Evolutionary conservation across 2,113 vertebrate species (phyloP), one percentile per base, ranked within the genome.

Genomic region (Ibidorhyncha struthersii): DNA sequence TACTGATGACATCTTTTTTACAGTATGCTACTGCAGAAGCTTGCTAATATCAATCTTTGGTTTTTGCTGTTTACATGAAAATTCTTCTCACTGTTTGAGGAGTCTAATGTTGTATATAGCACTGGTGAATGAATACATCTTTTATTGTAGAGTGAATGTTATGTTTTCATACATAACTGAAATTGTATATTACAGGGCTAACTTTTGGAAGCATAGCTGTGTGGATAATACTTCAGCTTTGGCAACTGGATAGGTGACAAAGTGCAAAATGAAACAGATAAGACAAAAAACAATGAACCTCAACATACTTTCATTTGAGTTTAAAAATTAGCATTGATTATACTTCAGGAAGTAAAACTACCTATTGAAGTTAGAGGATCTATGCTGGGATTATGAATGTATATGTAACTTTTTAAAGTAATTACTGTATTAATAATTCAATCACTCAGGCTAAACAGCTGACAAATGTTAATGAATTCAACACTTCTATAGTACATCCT

Each of bases 381-480:
- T 19, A 21, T 13, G 19, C 38, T 69, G 38, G 47, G n/a, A 86
- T 96, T 69, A 56, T 81, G 49, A 40, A 8, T 82, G 26, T 70
- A 47, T 65, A 58, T 78, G 63, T 84, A 82, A 34, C 62, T 66
- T 82, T 59, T 3, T 4, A 7, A 82, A 71, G 59, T 61, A 95
- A 84, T 82, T 93, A 84, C 36, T 62, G 34, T 56, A 73, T 87
- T 93, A 87, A 89, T 91, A 84, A 87, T 84, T 86, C 43, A 84
- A 43, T 84, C 77, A 65, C 17, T 65, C 69, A 82, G 82, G 69
- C 78, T 87, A 86, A 92, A 89, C 58, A 83, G 49, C 79, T 1
- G 36, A 83, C 78, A 84, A 81, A 43, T 38, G 45, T 84, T 95
- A 95, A 95, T 90, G 49, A 81, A 81, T 87, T 89, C 85, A 82